A percentile compares a stretch with the other conserved stretches of the same genome.
These are phyloP conservation scores for Aromia moschata DNA, from an alignment of 2,888 invertebrate genomes.

Conservation along the genomic window DNA sequence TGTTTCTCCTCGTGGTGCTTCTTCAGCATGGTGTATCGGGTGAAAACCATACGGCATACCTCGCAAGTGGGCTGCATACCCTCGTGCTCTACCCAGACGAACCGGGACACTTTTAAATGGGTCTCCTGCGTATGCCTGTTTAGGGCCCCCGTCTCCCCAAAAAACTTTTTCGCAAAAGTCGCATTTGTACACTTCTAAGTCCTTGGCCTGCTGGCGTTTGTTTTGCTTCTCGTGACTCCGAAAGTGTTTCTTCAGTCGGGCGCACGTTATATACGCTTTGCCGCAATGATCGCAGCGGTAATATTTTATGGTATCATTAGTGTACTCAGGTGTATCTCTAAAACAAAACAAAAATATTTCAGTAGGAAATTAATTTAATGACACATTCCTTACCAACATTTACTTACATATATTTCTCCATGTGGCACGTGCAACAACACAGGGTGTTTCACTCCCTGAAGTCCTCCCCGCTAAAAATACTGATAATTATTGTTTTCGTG, in stretches of 20 bases:
- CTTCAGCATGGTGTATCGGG: slow-evolving; percentile 32
- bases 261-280: slow-evolving; percentile 18
- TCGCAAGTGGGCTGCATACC: slow-evolving; percentile 28
- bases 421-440: no score
- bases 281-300: slow-evolving; percentile 22
- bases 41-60: slow-evolving; percentile 36
- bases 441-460: no score
- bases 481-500: no score
- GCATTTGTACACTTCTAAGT: slow-evolving; percentile 36
- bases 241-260: slow-evolving; percentile 24
- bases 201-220: slow-evolving; percentile 18
- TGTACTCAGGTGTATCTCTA: slow-evolving; percentile 11
- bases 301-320: slow-evolving; percentile 2
- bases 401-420: no score
- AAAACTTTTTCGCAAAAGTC: slow-evolving; percentile 64
- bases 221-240: slow-evolving; percentile 20
- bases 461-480: no score
- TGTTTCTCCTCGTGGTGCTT: slow-evolving; percentile 31
- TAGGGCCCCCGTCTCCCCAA: slow-evolving; percentile 62
- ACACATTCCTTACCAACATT: no score
- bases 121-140: slow-evolving; percentile 61
- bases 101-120: slow-evolving; percentile 41
- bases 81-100: slow-evolving; percentile 11
- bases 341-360: slow-evolving; percentile 20
- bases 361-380: no score